Percentiles rank a stretch among this genome's conserved stretches.
Conservation (phyloP, 2,797 vertebrate species). For the Chaetodon trifasciatus region DNA sequence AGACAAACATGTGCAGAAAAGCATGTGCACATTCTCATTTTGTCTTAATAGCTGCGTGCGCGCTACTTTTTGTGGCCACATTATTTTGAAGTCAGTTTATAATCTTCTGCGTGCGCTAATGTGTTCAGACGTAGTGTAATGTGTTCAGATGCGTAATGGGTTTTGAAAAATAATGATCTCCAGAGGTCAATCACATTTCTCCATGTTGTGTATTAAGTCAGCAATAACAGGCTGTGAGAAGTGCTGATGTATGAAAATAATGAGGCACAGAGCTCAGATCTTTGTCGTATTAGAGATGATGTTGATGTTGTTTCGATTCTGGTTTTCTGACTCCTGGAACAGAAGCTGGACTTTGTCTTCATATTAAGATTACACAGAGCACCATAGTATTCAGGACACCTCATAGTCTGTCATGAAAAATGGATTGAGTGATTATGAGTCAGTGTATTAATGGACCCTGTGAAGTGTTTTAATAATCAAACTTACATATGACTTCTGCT, state of each 20-base stretch:
- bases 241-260: background rate
- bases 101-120: background rate
- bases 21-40: background rate
- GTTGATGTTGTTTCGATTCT: background rate
- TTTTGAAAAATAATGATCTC: constrained; percentile 7
- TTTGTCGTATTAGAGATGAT: background rate
- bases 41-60: background rate
- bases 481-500: constrained; percentile 14
- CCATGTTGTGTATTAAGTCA: background rate
- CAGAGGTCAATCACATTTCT: background rate
- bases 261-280: background rate
- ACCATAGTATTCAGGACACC: background rate
- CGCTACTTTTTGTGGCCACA: too few species aligned
- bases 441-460: constrained; percentile 1
- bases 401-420: constrained; percentile 17
- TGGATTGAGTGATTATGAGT: constrained; percentile 14
- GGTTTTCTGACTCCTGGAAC: background rate
- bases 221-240: background rate
- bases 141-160: constrained; percentile 2
- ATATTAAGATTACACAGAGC: background rate
- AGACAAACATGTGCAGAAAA: background rate
- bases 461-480: constrained; percentile 14
- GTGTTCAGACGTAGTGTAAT: background rate
- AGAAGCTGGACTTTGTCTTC: background rate
- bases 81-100: background rate